Evolutionary conservation across 1,140 invertebrate genomes (phyloP), one percentile per base, ranked within the genome.

Genomic region (Calycopis cecrops): DNA sequence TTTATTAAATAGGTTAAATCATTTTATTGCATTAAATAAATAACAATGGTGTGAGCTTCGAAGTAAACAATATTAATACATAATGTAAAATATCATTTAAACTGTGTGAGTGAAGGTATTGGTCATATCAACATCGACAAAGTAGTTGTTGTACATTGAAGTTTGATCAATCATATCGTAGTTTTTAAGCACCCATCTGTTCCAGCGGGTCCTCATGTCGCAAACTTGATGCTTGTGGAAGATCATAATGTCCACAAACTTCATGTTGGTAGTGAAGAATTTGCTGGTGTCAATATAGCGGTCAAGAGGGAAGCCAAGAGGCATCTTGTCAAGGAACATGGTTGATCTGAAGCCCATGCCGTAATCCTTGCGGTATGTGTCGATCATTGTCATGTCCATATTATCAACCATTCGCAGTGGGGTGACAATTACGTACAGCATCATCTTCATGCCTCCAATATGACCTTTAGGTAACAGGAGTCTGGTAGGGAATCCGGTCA

Each of bases 301-400:
- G 69, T 94, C 92, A 64, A 94, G 89, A 54, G 93, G 92, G 82
- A 88, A 94, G 18, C 91, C 92, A 70, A 92, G 87, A 28, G 92
- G 88, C 63, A 88, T 89, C 37, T 85, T 88, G 63, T 93, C 91
- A 4, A 88, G 38, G 12, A 81, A 60, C 0, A 75, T 75, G 48
- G 76, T 76, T 9, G 74, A 79, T 55, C 83, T 75, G 55, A 73
- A 84, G 60, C 74, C 73, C 4, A 62, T 57, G 4, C 68, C 48
- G 3, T 67, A 38, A 16, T 77, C 63, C 53, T 85, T 78, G 57
- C 64, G 70, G 38, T 53, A 77, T 0, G 63, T 54, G 48, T 74
- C 76, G 12, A 75, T 59, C 17, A 78, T 65, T 10, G 63, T 62
- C 7, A 67, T 16, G 48, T 72, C 65, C 55, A 80, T 59, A 54